Base-by-base conservation (phyloP, 1,140 invertebrate genomes). In the Papilio polyxenes region DNA sequence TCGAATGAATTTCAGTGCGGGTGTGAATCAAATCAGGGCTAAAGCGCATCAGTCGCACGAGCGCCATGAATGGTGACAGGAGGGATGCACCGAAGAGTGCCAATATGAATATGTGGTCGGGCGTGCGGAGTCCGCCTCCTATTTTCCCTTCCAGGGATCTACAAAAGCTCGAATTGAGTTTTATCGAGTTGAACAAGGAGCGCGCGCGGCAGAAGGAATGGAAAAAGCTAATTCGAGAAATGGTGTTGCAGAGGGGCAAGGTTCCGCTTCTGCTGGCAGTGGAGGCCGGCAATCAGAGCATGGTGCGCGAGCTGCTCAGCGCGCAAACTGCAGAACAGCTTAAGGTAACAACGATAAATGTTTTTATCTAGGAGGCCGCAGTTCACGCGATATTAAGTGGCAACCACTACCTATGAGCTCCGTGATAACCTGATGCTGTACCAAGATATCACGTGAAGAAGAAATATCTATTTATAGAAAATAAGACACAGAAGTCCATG, bases 191-290 rank as follows among this genome's bases (percentile, higher is more conserved):
- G 84, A 96, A 96, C 88, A 95, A 95, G 85, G 92, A 95, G 81
- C 92, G 93, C 83, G 95, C 95, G 53, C 92, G 92, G 15, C 90
- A 95, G 81, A 95, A 94, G 84, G 95, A 95, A 88, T 95, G 95
- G 94, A 93, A 93, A 91, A 94, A 93, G 89, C 85, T 95, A 95
- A 95, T 95, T 87, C 89, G 94, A 86, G 93, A 94, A 92, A 90
- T 95, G 92, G 92, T 93, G 89, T 95, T 95, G 75, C 95, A 98
- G 98, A 97, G 97, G 93, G 98, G 98, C 82, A 98, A 98, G 94
- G 98, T 99, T 87, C 98, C 99, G 84, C 95, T 99, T 86, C 96
- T 99, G 88, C 94, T 98, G 86, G 98, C 99, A 48, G 97, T 99
- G 79, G 98, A 99, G 92, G 97, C 97, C 53, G 98, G 98, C 15